Conservation (phyloP, 1,140 invertebrate genomes). For the Trichonephila clavipes region DNA sequence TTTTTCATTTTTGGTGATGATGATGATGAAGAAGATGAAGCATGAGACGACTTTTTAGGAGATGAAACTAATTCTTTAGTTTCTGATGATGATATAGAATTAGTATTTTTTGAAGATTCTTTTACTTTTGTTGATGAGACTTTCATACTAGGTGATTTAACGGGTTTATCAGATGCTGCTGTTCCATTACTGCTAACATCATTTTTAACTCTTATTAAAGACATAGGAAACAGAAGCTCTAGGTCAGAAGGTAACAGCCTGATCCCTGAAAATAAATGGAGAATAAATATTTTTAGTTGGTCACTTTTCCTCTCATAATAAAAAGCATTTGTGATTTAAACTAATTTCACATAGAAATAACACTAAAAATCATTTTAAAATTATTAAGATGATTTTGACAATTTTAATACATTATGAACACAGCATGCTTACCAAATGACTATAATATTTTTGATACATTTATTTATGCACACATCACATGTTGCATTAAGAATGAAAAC, state of each 20-base stretch:
- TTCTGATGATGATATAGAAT: neutral
- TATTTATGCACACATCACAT: neutral
- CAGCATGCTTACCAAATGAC: neutral
- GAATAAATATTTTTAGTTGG: neutral
- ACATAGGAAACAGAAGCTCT: slow-evolving; percentile 56
- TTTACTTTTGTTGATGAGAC: neutral
- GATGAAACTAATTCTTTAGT: neutral
- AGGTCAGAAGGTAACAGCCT: neutral
- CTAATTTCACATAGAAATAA: neutral
- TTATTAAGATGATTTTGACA: neutral
- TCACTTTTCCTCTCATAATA: too few species aligned
- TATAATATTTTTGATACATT: neutral
- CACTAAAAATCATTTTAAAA: neutral
- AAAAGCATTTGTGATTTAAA: neutral
- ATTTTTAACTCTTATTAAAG: slow-evolving; percentile 25
- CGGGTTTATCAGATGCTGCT: neutral
- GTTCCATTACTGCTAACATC: neutral
- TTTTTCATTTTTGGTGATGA: neutral
- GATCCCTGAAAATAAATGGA: neutral
- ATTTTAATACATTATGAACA: neutral
- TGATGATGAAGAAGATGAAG: neutral
- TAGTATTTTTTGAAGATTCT: neutral
- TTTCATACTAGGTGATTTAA: neutral
- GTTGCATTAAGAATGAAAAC: too few species aligned
- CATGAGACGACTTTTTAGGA: neutral